A percentile compares a stretch with the other conserved stretches of the same genome.
These are phyloP conservation scores for Idaea biselata DNA, from an alignment of 2,888 invertebrate species.

Conservation along the genomic window DNA sequence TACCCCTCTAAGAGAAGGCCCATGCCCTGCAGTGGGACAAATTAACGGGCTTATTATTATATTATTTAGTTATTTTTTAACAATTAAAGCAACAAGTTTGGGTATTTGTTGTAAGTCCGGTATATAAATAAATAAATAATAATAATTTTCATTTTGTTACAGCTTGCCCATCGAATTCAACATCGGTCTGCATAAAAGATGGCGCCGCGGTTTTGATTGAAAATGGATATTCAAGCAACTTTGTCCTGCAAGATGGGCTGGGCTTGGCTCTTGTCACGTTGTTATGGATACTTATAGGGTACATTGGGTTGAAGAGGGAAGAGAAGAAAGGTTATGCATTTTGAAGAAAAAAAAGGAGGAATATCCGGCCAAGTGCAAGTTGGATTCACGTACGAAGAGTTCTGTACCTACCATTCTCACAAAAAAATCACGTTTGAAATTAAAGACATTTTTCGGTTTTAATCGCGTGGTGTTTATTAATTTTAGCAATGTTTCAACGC, in stretches of 20 bases:
- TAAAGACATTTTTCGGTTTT: too few species aligned
- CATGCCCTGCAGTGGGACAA: too few species aligned
- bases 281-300: conserved; percentile 60
- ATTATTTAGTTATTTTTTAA: too few species aligned
- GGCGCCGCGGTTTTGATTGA: conserved; percentile 58
- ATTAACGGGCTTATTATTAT: too few species aligned
- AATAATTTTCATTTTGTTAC: conserved; percentile 32
- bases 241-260: conserved; percentile 50
- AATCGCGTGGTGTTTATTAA: too few species aligned
- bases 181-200: conserved; percentile 50
- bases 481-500: too few species aligned
- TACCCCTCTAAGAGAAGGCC: too few species aligned
- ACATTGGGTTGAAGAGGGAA: conserved; percentile 60
- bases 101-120: too few species aligned
- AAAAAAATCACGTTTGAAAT: too few species aligned
- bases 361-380: background rate
- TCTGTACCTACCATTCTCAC: background rate
- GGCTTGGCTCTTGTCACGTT: conserved; percentile 52
- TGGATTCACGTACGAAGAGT: too few species aligned
- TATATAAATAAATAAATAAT: too few species aligned
- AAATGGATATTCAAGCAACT: conserved; percentile 59
- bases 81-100: too few species aligned
- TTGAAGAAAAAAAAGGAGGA: conserved; percentile 24
- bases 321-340: conserved; percentile 70
- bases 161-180: conserved; percentile 63